These are phyloP conservation scores for Sussaba pulchella DNA, from an alignment of 2,888 invertebrate genomes.

Conservation along the genomic window DNA sequence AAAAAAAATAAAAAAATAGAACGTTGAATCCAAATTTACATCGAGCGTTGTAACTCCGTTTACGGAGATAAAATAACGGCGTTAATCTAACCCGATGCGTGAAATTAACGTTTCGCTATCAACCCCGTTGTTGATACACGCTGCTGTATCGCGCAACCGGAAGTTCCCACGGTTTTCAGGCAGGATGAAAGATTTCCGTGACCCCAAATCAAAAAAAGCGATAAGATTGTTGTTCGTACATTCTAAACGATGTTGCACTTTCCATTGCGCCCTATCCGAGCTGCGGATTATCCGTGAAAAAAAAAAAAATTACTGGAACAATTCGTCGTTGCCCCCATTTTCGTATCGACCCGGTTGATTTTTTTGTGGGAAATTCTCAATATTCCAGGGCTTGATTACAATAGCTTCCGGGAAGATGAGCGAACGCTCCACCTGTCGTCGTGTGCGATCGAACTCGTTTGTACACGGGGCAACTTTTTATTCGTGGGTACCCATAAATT, in stretches of 20 bases:
- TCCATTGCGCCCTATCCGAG: constrained; percentile 1
- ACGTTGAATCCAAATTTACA: not conserved
- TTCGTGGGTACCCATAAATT: constrained; percentile 62
- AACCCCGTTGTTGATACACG: constrained; percentile 20
- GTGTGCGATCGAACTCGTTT: not conserved
- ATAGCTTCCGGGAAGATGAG: constrained; percentile 24
- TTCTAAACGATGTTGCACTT: constrained; percentile 28
- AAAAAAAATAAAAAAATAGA: no score
- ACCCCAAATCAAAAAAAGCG: constrained; percentile 54
- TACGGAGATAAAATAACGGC: not conserved
- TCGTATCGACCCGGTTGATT: no score
- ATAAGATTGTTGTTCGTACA: constrained; percentile 42
- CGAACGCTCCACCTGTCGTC: constrained; percentile 43
- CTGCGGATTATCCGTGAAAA: no score
- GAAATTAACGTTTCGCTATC: constrained; percentile 55
- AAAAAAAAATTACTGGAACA: not conserved
- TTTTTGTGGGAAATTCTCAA: constrained; percentile 53
- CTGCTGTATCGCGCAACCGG: constrained; percentile 51
- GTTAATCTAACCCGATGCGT: constrained; percentile 50
- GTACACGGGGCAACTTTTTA: constrained; percentile 11
- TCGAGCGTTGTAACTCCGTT: constrained; percentile 13
- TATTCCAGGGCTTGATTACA: constrained; percentile 26
- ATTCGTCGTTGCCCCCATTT: not conserved
- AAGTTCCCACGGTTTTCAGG: constrained; percentile 65
- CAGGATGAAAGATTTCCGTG: constrained; percentile 61